Conservation (phyloP, 2,888 invertebrate genomes). For the Tyria jacobaeae region DNA sequence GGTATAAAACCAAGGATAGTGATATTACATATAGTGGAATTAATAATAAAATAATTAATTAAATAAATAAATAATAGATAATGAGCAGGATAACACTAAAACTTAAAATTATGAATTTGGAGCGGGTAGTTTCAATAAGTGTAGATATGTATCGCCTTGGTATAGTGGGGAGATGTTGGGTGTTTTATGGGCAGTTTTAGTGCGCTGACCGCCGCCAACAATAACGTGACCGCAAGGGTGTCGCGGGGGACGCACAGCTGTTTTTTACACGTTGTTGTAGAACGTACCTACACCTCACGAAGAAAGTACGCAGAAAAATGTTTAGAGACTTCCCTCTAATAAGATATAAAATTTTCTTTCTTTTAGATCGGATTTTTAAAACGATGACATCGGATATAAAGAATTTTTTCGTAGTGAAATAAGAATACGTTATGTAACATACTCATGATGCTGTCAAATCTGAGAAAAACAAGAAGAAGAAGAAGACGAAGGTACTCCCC, state of each 20-base stretch:
- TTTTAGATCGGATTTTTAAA: not conserved
- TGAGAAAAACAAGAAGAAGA: too few species aligned
- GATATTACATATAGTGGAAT: too few species aligned
- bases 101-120: conserved; percentile 47
- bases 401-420: not conserved
- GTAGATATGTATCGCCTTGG: conserved; percentile 63
- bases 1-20: too few species aligned
- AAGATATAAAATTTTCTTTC: not conserved
- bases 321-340: conserved; percentile 36
- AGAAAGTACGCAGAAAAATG: conserved; percentile 54
- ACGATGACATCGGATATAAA: not conserved
- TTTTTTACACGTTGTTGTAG: conserved; percentile 86
- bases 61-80: not conserved
- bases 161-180: conserved; percentile 40
- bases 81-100: not conserved
- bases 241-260: conserved; percentile 83
- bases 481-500: too few species aligned
- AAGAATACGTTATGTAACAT: too few species aligned
- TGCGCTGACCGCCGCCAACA: conserved; percentile 60
- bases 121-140: conserved; percentile 72
- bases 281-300: conserved; percentile 72
- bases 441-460: too few species aligned
- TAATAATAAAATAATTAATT: not conserved
- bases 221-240: conserved; percentile 81
- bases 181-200: conserved; percentile 82